These are phyloP conservation scores for Ostrea edulis DNA, from an alignment of 1,140 invertebrate species.

Conservation along the genomic window DNA sequence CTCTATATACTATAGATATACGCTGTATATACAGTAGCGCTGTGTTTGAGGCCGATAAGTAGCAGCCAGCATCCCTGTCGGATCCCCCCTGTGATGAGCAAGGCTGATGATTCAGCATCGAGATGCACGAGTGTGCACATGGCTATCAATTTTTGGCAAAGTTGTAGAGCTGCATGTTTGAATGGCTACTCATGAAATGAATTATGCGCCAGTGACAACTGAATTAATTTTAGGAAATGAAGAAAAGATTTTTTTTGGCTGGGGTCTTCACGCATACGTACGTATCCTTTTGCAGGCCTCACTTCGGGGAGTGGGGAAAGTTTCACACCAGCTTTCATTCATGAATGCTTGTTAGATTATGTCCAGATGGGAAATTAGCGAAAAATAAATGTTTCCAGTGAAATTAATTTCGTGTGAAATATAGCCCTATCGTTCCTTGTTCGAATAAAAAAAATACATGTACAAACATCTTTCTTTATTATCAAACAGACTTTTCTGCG, in stretches of 20 bases:
- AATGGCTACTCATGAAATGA: neutral
- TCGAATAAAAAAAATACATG: too few relatives aligned
- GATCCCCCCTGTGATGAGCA: neutral
- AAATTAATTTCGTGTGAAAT: neutral
- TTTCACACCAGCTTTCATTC: constrained; percentile 19
- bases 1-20: constrained; percentile 1
- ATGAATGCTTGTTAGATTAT: neutral
- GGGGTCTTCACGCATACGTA: neutral
- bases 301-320: neutral
- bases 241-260: neutral
- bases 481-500: too few relatives aligned
- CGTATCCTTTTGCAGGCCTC: neutral
- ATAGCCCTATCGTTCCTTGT: too few relatives aligned
- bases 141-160: constrained; percentile 22
- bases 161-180: neutral
- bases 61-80: neutral
- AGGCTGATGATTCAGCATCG: constrained; percentile 22
- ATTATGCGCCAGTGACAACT: neutral
- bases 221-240: constrained; percentile 16
- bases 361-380: neutral
- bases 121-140: constrained; percentile 28
- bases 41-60: constrained; percentile 21
- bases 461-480: too few relatives aligned
- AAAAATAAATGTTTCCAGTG: neutral
- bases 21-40: neutral